These are phyloP conservation scores for Pangasius sanitwongsei DNA, from an alignment of 2,797 vertebrate genomes.

Conservation along the genomic window DNA sequence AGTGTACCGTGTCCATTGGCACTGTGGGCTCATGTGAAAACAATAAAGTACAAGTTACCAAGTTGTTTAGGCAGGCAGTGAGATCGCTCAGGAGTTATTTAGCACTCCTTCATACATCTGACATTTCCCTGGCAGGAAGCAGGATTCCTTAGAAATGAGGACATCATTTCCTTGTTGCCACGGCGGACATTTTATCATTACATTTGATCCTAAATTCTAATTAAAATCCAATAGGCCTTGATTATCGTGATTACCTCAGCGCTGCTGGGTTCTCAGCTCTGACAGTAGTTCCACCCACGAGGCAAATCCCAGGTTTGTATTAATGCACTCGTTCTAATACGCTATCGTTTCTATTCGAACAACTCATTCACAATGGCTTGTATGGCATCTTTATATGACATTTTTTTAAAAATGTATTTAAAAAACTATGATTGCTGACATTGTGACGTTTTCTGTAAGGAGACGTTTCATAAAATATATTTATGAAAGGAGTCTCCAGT, in stretches of 20 bases:
- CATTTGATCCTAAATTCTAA: background rate
- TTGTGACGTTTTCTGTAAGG: background rate
- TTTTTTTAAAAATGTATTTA: background rate
- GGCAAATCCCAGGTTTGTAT: background rate
- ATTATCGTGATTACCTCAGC: background rate
- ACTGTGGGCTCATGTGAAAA: constrained; percentile 27
- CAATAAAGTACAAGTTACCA: constrained; percentile 61
- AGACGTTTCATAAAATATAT: background rate
- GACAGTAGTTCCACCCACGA: background rate
- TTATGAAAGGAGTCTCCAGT: no score
- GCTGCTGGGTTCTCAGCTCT: background rate
- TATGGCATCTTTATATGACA: background rate
- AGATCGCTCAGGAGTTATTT: constrained; percentile 62
- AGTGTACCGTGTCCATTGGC: background rate
- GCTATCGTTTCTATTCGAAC: background rate
- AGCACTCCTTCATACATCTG: constrained; percentile 67
- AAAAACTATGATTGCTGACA: background rate
- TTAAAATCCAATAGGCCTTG: background rate
- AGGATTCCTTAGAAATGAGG: constrained; percentile 71
- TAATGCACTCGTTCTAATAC: background rate
- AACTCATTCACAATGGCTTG: background rate
- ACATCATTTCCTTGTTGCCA: constrained; percentile 56
- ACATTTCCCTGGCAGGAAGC: constrained; percentile 69
- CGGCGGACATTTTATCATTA: background rate
- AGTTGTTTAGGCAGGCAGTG: constrained; percentile 59